Evolutionary conservation across 1,140 invertebrate genomes (phyloP), one percentile per base, ranked within the genome.

Genomic region (Ephestia elutella): DNA sequence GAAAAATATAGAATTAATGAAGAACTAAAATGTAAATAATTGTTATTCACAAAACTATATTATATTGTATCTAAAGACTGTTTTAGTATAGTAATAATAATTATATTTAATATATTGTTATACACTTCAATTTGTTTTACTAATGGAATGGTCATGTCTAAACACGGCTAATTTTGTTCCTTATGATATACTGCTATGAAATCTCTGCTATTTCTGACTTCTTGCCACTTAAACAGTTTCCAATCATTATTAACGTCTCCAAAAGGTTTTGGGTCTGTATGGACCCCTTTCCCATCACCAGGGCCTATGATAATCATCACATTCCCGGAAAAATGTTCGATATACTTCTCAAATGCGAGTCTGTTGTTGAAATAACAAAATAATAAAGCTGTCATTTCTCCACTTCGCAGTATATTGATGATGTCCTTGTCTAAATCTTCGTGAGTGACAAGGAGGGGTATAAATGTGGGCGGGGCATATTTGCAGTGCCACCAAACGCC

Each of bases 281-380:
- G 91, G n/a, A 92, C 91, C 51, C 91, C 89, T 62, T 89, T 78
- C 0, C 89, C 90, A n/a, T 90, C 78, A n/a, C 82, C 86, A 0
- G 94, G 93, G 4, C 94, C 94, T 65, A 95, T 93, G 11, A 95
- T 91, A 59, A 95, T 89, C 5, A 95, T 65, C 49, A 92, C 85
- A 19, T 83, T 85, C 0, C 94, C 94, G 3, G 75, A 71, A 73
- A 91, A 95, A 50, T 88, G 66, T 28, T 85, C 74, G n/a, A 95
- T 73, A 71, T 95, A 95, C 8, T 92, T 80, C 5, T 82, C 59
- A 79, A 95, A 95, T 15, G 93, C 93, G 5, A 57, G 32, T 0
- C 90, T 89, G 63, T 94, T 92, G 66, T 95, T 95, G 70, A 95
- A 95, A 70, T 95, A 95, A 70, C 93, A 95, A 73, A 95, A 95